These are phyloP conservation scores for Neotoxoptera formosana DNA, from an alignment of 1,140 invertebrate genomes.

Conservation along the genomic window DNA sequence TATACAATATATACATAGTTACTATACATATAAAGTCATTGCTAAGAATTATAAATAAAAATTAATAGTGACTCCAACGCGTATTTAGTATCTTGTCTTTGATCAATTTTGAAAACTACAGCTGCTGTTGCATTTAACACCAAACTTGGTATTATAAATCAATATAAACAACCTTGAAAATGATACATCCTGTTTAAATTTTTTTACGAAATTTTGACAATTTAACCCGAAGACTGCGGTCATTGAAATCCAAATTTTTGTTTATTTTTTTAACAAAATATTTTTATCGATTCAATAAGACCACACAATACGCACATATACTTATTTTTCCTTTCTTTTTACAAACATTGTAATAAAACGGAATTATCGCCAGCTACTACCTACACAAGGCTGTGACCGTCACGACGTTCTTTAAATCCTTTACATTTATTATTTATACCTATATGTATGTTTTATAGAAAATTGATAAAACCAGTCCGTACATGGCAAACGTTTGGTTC, in stretches of 20 bases:
- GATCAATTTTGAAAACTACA: neutral
- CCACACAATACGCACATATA: neutral
- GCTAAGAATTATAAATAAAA: neutral
- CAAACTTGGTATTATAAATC: neutral
- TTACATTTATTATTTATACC: neutral
- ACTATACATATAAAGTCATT: neutral
- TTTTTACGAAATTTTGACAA: neutral
- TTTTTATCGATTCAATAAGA: neutral
- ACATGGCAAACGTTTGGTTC: neutral
- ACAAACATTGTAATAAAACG: neutral
- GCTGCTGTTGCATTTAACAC: neutral
- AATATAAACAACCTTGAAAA: neutral
- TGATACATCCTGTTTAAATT: neutral
- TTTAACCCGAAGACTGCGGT: neutral
- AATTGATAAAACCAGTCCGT: conserved; percentile 7
- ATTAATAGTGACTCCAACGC: neutral
- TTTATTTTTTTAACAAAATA: neutral
- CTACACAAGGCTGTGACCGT: conserved; percentile 14
- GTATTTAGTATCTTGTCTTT: neutral
- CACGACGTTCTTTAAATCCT: neutral
- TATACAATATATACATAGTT: neutral
- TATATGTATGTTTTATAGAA: neutral
- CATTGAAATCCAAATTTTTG: neutral
- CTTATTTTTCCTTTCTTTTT: neutral
- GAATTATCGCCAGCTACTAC: neutral